Base-by-base conservation (phyloP, 2,888 invertebrate genomes). In the Saturnia pavonia region DNA sequence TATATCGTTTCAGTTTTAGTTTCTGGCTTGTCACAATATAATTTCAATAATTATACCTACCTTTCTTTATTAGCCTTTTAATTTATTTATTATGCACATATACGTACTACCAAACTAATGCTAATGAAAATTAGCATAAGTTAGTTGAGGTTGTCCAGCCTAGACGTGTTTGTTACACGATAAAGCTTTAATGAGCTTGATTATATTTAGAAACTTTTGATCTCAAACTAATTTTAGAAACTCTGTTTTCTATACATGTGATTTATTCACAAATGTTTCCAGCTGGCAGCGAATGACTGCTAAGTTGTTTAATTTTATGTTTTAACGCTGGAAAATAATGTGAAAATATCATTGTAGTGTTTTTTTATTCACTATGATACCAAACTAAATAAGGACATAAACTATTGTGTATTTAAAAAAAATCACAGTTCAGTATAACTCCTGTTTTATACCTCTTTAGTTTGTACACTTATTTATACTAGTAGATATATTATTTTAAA, bases 141-240 rank as follows among this genome's bases (percentile, higher is more conserved):
- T 71, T 71, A 71, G 72, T 69, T 69, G 67, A 69, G 40, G 57
- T 71, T 72, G 69, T 65, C 70, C 60, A 70, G 25, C 57, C 73
- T 72, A 69, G 68, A 73, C 72, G 70, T 73, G 72, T 75, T 75
- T 73, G 74, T 75, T 78, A 77, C 74, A 74, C 77, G 74, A 79
- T 78, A 76, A 74, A 77, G 72, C 70, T 71, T 71, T 77, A 74
- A 76, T 74, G 71, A 75, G 74, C 70, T 66, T 66, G 70, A 42
- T 19, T 70, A 63, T 63, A 67, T 67, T 70, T 70, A 70, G 45
- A 70, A 68, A 48, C 70, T 48, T 67, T 54, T 60, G 67, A 68
- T 70, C 67, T 70, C 54, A 51, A 25, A 63, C 54, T 70, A 69
- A 65, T 42, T 70, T 70, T 70, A 70, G 70, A 67, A 11, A 12